phyloP scores from a whole-genome alignment of 1,140 invertebrate species.

The Megalopta genalis region DNA sequence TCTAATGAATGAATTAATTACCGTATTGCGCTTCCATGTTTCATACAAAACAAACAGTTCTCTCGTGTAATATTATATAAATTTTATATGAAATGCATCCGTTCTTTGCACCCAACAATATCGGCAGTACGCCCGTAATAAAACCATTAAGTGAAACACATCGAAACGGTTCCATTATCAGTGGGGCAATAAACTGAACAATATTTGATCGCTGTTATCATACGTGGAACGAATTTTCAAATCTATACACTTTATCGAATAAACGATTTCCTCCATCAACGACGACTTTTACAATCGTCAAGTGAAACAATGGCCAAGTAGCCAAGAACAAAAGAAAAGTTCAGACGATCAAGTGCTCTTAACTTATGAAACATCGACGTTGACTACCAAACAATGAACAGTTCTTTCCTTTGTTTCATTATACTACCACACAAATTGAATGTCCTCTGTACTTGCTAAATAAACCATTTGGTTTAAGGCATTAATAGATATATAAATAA shows the following conservation, averaged over 20 bases:
- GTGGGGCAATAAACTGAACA: conserved; percentile 12
- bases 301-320: neutral
- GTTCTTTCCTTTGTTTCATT: no score
- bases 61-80: neutral
- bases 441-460: no score
- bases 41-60: neutral
- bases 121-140: neutral
- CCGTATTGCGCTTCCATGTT: no score
- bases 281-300: neutral
- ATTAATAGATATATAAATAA: no score
- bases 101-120: neutral
- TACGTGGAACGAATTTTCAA: neutral
- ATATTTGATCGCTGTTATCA: conserved; percentile 19
- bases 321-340: neutral
- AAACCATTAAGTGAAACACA: conserved; percentile 2
- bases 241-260: neutral
- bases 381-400: no score
- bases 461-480: no score
- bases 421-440: no score
- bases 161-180: conserved; percentile 4
- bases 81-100: neutral
- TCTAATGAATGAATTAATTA: no score
- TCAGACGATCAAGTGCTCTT: neutral
- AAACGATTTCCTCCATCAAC: neutral
- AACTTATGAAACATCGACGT: no score